Evolutionary conservation across 2,797 vertebrate species (phyloP), one percentile per base, ranked within the genome.

Genomic region (Apogon hyalosoma): DNA sequence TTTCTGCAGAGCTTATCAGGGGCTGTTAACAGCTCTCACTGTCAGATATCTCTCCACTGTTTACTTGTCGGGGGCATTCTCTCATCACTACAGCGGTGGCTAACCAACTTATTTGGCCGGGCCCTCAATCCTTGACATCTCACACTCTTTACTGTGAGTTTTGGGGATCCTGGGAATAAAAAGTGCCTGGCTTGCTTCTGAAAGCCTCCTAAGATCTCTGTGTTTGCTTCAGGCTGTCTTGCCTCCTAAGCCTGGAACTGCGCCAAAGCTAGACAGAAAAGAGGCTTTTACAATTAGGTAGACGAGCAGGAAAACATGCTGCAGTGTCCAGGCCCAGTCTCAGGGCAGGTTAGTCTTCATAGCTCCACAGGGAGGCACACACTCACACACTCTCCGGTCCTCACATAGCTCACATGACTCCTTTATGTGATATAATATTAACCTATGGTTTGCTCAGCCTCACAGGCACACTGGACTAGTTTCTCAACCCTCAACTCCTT

Each of bases 1-100:
- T 73, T 79, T 80, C 81, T 66, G 36, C 77, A 31, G 74, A 53
- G 55, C 79, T 90, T 90, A 91, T 90, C 90, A 56, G 72, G n/a
- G 53, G 51, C 75, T 82, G 90, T 87, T 91, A 89, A 88, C 86
- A 88, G 79, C 84, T 70, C 73, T 3, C 62, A 68, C 83, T 85
- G 87, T 80, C 85, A 77, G 82, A 78, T 87, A 87, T 83, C 82
- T 84, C 77, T 69, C 62, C 13, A 57, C 77, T 89, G 79, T 90
- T 90, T 87, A 88, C 86, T 86, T 53, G 75, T 75, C 18, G 21
- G 80, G 86, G 63, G 67, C 55, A 31, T 75, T 79, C 83, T 83
- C 75, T 88, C 86, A 73, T 82, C 79, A 41, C 88, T 77, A 62
- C 73, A 50, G 64, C 12, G 61, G 69, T 56, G 72, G 83, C 79